Evolutionary conservation across 2,888 invertebrate genomes (phyloP), one percentile per base, ranked within the genome.

Genomic region (Dicyrtomina minuta): DNA sequence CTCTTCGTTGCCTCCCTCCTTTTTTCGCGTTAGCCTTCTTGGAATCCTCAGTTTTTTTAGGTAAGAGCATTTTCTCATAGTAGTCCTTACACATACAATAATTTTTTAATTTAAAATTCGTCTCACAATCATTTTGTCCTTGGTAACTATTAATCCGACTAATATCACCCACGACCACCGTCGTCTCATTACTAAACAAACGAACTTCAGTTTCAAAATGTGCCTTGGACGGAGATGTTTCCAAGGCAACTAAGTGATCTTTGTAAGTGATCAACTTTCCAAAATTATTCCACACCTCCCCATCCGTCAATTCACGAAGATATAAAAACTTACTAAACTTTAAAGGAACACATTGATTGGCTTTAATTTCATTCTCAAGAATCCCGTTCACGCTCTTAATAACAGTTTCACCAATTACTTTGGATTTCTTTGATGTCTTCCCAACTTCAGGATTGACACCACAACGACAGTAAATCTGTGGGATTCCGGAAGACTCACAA

Each of bases 381-480:
- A 74, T 17, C n/a, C 61, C 46, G 62, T 77, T 78, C 1, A 78
- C 59, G 15, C 71, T 49, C 6, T 61, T 24, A 0, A 78, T 49
- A 20, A 77, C 71, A 22, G 73, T 66, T 41, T 75, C 72, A 4
- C 75, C 75, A 13, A 77, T 66, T 13, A 72, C 66, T 5, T 62
- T 46, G 0, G 77, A 74, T 15, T 46, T 49, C 12, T 62, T 27
- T 17, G 70, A 62, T 22, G 39, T 62, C 33, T 53, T 62, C 1
- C 44, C 58, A n/a, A 67, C 17, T 33, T 41, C 66, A 2, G 70
- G 60, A 13, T 60, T 66, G 1, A 77, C 77, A 0, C 78, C 78
- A 56, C 78, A 78, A 71, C 76, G 75, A 59, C 78, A 78, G 55
- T 75, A 77, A 24, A 71, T 27, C 66, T 75, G 72, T 1, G 78